These are phyloP conservation scores for Tetramorium alpestre DNA, from an alignment of 1,140 invertebrate genomes.

Conservation along the genomic window DNA sequence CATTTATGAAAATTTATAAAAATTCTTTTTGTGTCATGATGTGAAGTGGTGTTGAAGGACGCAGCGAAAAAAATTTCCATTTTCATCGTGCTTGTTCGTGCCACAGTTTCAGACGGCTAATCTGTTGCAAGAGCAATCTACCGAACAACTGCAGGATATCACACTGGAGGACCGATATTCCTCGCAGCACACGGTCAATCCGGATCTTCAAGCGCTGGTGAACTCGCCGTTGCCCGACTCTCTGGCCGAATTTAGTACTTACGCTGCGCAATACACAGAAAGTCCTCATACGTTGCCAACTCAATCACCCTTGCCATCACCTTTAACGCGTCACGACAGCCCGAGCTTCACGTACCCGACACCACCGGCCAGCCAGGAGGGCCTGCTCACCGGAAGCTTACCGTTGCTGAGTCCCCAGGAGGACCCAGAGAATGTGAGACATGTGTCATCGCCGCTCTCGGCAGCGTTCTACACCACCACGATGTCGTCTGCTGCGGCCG, in stretches of 20 bases:
- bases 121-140: constrained; percentile 87
- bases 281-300: constrained; percentile 86
- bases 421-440: constrained; percentile 87
- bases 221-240: constrained; percentile 92
- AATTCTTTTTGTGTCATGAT: neutral
- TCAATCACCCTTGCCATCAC: constrained; percentile 89
- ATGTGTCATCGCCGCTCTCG: constrained; percentile 90
- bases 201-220: constrained; percentile 90
- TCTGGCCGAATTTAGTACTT: constrained; percentile 92
- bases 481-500: constrained; percentile 93
- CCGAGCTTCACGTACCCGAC: constrained; percentile 93
- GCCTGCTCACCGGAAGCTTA: constrained; percentile 85
- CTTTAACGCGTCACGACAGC: constrained; percentile 87
- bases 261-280: constrained; percentile 85
- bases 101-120: constrained; percentile 86
- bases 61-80: neutral
- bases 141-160: constrained; percentile 89
- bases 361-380: constrained; percentile 93
- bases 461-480: constrained; percentile 94
- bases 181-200: constrained; percentile 89
- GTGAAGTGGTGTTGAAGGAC: neutral
- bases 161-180: constrained; percentile 88
- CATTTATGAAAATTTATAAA: neutral
- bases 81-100: neutral
- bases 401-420: constrained; percentile 86